Percentiles rank a stretch among this genome's conserved stretches.
Evolutionary conservation across 2,888 invertebrate genomes (phyloP).

Genomic region (Dendrolimus pini): DNA sequence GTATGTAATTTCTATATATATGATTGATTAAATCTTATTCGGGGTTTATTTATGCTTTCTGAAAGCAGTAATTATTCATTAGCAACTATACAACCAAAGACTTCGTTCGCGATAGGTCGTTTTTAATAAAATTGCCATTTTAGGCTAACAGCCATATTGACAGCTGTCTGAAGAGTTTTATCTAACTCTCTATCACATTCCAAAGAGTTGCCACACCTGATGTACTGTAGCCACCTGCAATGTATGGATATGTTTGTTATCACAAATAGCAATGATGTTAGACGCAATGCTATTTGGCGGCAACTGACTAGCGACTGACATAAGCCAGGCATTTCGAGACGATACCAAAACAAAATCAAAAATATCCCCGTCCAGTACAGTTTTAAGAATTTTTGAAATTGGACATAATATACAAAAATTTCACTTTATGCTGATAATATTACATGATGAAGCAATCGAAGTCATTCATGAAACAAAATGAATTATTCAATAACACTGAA

Average conservation of each 20-base stretch:
- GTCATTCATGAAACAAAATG: no score
- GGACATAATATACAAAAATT: no score
- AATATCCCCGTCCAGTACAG: background rate
- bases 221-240: background rate
- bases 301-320: slow-evolving; percentile 13
- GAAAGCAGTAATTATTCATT: no score
- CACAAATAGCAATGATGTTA: slow-evolving; percentile 9
- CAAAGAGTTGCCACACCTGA: background rate
- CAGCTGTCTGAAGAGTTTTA: background rate
- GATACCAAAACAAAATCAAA: slow-evolving; percentile 5
- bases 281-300: slow-evolving; percentile 3
- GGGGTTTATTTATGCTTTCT: no score
- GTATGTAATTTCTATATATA: no score
- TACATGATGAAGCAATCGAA: no score
- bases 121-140: background rate
- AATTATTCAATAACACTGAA: no score
- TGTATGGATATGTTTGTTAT: background rate
- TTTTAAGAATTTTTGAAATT: no score
- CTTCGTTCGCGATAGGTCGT: no score
- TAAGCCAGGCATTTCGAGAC: slow-evolving; percentile 10
- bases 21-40: no score
- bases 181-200: background rate
- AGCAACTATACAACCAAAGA: no score
- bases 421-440: no score
- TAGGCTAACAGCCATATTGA: background rate